Percentiles rank a stretch among this genome's conserved stretches.
phyloP scores from a whole-genome alignment of 2,113 vertebrate genomes.

The Oostethus manadensis region DNA sequence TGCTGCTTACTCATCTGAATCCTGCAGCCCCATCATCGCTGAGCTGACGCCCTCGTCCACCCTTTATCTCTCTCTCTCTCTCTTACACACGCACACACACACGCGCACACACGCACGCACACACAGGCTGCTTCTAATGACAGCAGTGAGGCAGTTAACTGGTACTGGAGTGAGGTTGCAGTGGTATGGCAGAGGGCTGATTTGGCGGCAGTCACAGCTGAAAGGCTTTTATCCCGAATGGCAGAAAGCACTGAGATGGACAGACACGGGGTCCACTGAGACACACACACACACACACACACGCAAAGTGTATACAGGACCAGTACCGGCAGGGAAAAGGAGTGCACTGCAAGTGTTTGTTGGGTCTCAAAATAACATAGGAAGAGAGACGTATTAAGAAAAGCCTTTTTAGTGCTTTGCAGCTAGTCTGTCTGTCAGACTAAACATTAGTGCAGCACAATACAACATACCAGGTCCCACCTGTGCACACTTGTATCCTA shows the following conservation, averaged over 20 bases:
- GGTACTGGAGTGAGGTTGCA: constrained; percentile 52
- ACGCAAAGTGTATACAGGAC: constrained; percentile 11
- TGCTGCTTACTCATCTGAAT: constrained; percentile 48
- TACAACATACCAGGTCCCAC: constrained; percentile 32
- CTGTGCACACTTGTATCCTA: constrained; percentile 13
- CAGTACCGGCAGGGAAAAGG: constrained; percentile 32
- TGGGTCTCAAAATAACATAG: constrained; percentile 26
- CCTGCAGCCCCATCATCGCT: constrained; percentile 45
- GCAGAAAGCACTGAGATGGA: constrained; percentile 64
- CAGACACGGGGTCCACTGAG: constrained; percentile 56
- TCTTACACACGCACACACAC: constrained; percentile 6
- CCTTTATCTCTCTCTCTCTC: constrained; percentile 26
- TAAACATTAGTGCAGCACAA: constrained; percentile 34
- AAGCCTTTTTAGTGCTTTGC: constrained; percentile 35
- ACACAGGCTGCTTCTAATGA: constrained; percentile 54
- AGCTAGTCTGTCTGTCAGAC: constrained; percentile 33
- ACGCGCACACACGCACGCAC: constrained; percentile 16
- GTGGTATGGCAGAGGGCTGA: constrained; percentile 56
- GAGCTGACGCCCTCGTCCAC: constrained; percentile 33
- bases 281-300: constrained; percentile 38
- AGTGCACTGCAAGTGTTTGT: constrained; percentile 47
- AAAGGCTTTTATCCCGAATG: constrained; percentile 69
- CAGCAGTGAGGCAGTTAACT: constrained; percentile 66
- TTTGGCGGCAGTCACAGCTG: constrained; percentile 64
- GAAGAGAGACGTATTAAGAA: constrained; percentile 27